Evolutionary conservation across 2,113 vertebrate genomes (phyloP).

Genomic region (Falcunculus frontatus): DNA sequence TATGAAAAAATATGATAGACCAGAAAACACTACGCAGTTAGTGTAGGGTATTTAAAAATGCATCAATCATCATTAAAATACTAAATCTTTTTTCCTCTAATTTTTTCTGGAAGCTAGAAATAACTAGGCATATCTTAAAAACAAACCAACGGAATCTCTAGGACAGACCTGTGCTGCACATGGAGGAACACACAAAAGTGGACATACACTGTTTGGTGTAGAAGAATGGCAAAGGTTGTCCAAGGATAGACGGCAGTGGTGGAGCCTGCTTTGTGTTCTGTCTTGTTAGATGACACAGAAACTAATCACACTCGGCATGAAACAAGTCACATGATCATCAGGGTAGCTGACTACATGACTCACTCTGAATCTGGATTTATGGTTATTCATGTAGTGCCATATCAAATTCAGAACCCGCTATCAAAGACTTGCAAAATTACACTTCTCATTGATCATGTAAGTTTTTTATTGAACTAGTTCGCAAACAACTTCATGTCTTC

Average conservation of each 20-base stretch:
- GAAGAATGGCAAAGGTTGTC: background rate
- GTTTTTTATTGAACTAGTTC: background rate
- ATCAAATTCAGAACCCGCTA: background rate
- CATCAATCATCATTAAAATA: background rate
- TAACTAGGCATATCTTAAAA: background rate
- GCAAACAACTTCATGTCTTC: background rate
- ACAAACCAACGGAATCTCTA: background rate
- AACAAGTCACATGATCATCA: background rate
- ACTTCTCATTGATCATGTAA: background rate
- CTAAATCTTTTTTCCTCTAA: background rate
- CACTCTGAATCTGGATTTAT: background rate
- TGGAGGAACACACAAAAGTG: background rate
- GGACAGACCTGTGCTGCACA: background rate
- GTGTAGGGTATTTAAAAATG: background rate
- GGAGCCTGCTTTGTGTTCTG: background rate
- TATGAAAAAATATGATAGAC: background rate
- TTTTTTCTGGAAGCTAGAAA: background rate
- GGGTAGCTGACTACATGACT: background rate
- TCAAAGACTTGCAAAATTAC: background rate
- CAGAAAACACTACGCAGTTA: background rate
- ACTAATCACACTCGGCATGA: background rate
- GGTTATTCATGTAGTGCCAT: background rate
- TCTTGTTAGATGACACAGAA: background rate
- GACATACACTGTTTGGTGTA: background rate
- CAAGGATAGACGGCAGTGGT: rapidly evolving